Conservation (phyloP, 2,113 vertebrate species). For the Otus sunia region DNA sequence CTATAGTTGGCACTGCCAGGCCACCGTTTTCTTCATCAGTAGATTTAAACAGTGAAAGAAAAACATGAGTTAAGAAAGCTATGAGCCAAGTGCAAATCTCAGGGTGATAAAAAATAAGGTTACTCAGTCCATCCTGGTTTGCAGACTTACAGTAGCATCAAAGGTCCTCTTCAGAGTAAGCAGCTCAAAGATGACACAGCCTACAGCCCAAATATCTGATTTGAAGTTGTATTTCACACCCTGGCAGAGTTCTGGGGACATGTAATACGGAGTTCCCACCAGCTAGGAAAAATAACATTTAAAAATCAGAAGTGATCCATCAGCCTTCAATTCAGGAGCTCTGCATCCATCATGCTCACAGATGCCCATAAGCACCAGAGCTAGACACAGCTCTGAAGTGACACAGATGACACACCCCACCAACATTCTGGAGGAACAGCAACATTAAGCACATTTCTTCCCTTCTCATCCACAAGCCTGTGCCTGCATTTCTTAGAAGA, state of each 20-base stretch:
- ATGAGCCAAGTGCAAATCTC: neutral
- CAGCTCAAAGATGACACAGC: conserved; percentile 94
- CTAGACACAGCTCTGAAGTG: neutral
- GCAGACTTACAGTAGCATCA: conserved; percentile 90
- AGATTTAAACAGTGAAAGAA: neutral
- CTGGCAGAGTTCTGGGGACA: conserved; percentile 98
- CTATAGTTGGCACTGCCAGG: neutral
- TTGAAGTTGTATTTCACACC: conserved; percentile 98
- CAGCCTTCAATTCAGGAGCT: neutral
- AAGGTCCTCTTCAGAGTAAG: conserved; percentile 95
- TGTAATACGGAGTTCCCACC: conserved; percentile 98
- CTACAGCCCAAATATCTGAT: conserved; percentile 98
- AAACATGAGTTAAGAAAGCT: neutral
- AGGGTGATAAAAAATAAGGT: neutral
- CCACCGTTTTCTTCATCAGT: neutral
- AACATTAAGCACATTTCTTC: neutral
- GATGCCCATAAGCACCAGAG: neutral
- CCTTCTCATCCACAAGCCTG: neutral
- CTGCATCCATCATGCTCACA: neutral
- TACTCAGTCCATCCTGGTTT: neutral
- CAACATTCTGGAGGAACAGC: neutral
- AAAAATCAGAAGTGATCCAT: conserved; percentile 16
- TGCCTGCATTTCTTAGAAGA: neutral
- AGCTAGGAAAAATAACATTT: conserved; percentile 77
- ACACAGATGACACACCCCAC: neutral